Evolutionary conservation across 37 sponge, comb jelly and placozoan genomes (phyloP).

Genomic region (Corticium candelabrum): DNA sequence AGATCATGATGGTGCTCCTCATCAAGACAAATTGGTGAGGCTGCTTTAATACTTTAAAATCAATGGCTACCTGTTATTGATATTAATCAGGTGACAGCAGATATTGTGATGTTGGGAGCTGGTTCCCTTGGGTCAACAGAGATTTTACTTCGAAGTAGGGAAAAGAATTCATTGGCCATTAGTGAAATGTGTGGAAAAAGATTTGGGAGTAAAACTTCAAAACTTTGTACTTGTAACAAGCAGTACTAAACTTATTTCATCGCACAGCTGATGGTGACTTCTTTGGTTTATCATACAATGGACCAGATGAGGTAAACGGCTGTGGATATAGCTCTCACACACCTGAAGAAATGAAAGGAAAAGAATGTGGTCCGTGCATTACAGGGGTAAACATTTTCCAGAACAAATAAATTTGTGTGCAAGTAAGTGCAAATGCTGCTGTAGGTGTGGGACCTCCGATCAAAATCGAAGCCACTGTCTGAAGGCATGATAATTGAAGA

Average conservation of each 20-base stretch:
- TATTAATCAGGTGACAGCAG: background rate
- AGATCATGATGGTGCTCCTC: too few relatives aligned
- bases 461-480: background rate
- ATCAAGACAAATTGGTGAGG: too few relatives aligned
- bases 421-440: background rate
- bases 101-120: background rate
- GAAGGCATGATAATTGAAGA: background rate
- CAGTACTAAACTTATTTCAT: too few relatives aligned
- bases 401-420: background rate
- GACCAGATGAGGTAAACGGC: background rate
- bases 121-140: background rate
- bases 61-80: too few relatives aligned
- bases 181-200: background rate
- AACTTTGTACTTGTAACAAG: too few relatives aligned
- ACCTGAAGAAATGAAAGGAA: background rate
- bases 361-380: slow-evolving; percentile 5
- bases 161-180: background rate
- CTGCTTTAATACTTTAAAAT: too few relatives aligned
- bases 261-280: background rate
- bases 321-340: background rate
- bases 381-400: background rate
- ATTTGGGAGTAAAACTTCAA: background rate
- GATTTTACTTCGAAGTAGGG: background rate
- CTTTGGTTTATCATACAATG: background rate
- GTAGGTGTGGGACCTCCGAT: background rate